Evolutionary conservation across 2,888 invertebrate genomes (phyloP).

Genomic region (Gordius sp.): DNA sequence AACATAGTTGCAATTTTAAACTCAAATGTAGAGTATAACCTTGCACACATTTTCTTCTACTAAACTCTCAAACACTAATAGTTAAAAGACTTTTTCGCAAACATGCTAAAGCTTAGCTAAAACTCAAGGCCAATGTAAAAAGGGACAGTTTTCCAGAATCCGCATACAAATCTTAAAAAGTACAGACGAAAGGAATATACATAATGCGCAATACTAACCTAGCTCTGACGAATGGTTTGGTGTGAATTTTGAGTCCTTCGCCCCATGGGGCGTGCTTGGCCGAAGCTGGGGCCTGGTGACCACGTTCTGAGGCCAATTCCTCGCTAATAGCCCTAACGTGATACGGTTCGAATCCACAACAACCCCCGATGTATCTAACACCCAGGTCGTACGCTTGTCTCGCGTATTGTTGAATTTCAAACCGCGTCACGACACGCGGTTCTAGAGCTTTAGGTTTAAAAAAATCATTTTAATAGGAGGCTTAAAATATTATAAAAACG

Average conservation of each 20-base stretch:
- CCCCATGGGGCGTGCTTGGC: constrained; percentile 29
- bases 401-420: constrained; percentile 29
- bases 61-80: no score
- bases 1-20: no score
- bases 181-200: no score
- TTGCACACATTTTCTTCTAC: no score
- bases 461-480: neutral
- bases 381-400: constrained; percentile 28
- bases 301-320: constrained; percentile 26
- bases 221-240: constrained; percentile 31
- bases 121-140: no score
- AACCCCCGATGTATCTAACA: constrained; percentile 29
- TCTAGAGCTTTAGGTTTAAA: constrained; percentile 25
- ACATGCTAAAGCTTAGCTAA: no score
- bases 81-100: no score
- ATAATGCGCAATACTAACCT: constrained; percentile 23
- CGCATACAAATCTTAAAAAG: no score
- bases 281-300: constrained; percentile 23
- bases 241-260: constrained; percentile 28
- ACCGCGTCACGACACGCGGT: constrained; percentile 27
- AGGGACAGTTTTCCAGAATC: no score
- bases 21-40: no score
- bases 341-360: constrained; percentile 30
- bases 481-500: neutral
- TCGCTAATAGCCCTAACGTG: constrained; percentile 29